These are phyloP conservation scores for Labeo catla DNA, from an alignment of 2,113 vertebrate genomes.

Conservation along the genomic window DNA sequence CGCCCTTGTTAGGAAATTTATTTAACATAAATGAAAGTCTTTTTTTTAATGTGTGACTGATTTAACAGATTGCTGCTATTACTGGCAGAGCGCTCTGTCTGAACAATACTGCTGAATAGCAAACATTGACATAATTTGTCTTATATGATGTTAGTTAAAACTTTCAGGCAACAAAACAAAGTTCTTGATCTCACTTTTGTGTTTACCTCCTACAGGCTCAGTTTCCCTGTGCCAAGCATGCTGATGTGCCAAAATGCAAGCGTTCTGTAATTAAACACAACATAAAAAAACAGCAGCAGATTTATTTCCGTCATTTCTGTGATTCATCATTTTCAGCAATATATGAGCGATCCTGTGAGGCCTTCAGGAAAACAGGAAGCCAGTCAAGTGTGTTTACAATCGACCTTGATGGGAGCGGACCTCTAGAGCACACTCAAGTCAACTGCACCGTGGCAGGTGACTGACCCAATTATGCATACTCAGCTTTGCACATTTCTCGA, in stretches of 20 bases:
- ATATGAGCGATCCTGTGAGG: slow-evolving; percentile 84
- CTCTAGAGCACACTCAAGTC: slow-evolving; percentile 75
- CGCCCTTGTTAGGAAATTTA: slow-evolving; percentile 2
- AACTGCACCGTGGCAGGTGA: slow-evolving; percentile 83
- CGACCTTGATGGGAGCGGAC: slow-evolving; percentile 84
- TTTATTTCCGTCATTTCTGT: slow-evolving; percentile 21
- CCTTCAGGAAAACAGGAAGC: slow-evolving; percentile 80
- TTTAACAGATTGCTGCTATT: background rate
- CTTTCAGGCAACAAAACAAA: background rate
- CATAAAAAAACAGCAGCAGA: background rate
- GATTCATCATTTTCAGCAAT: slow-evolving; percentile 71
- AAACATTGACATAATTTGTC: background rate
- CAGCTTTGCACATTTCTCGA: slow-evolving; percentile 24
- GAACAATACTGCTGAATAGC: background rate
- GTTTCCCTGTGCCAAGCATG: background rate
- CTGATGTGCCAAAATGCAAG: background rate
- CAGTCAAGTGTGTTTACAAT: slow-evolving; percentile 80
- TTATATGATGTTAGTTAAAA: background rate
- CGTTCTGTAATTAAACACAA: background rate
- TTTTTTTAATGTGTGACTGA: slow-evolving; percentile 6
- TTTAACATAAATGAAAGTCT: background rate
- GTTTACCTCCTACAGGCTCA: slow-evolving; percentile 10
- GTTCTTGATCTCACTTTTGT: slow-evolving; percentile 4
- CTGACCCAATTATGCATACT: background rate
- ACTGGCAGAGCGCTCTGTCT: background rate